Evolutionary conservation across 2,113 vertebrate genomes (phyloP), one percentile per base, ranked within the genome.

Genomic region (Pygoscelis antarcticus): DNA sequence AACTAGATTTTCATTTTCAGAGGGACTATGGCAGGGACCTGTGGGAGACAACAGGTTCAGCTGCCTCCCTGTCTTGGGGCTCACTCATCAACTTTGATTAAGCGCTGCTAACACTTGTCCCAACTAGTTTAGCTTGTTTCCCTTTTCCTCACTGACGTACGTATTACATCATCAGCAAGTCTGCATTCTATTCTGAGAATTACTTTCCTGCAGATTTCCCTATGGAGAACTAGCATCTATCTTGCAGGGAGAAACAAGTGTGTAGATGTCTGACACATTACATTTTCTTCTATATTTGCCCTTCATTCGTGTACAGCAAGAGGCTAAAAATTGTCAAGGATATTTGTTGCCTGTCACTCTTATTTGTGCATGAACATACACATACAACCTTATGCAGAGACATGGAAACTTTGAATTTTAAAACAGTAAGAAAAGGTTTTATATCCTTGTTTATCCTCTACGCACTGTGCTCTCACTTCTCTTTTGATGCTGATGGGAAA

Each of bases 381-480:
- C 60, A 79, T 47, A n/a, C 36, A 70, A 75, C 52, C 66, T 95
- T 97, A 88, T 80, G 65, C 58, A 84, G 86, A 87, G 83, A 72
- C 30, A 19, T 44, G 36, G 65, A 71, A 97, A 90, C 54, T 83
- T 87, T 81, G 89, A 95, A 95, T 98, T 95, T 90, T 94, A 88
- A 94, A 98, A 84, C 16, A 62, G 55, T 71, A 61, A 89, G 74
- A 78, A 96, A 96, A 94, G 71, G 66, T 29, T 83, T 94, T 75
- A 86, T 96, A 93, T 93, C 83, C 75, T 83, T 96, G 49, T 96
- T 96, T 97, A 91, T 95, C 91, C 82, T 93, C 29, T 76, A 92
- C 93, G 84, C 89, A 69, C 49, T 89, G n/a, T 91, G 66, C 87
- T 95, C 64, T 89, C 55, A 89, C 91, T 95, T 94, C 49, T 71